Evolutionary conservation across 1,140 invertebrate genomes (phyloP), one percentile per base, ranked within the genome.

Genomic region (Fopius arisanus): DNA sequence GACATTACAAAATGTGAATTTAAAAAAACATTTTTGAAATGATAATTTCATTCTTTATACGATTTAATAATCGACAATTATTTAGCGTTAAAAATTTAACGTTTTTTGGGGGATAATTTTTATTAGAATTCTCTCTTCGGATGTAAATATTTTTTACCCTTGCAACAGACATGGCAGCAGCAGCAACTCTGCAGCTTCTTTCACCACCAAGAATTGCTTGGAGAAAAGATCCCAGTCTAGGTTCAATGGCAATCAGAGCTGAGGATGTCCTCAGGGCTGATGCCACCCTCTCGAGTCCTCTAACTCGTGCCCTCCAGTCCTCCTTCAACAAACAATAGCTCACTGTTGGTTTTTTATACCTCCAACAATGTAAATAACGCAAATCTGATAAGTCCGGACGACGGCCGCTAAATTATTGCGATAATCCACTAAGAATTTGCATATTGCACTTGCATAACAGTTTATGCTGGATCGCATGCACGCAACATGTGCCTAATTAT

Each of bases 181-280:
- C 88, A 33, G 88, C 90, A 7, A 92, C 90, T 72, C 90, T 89
- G 78, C 91, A 91, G 80, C 91, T 91, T 67, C 86, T 83, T 82
- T 91, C 90, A 77, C 90, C 88, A 23, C 91, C 82, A 3, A 91
- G 86, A 73, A 94, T 81, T 0, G 88, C 90, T 70, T 90, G 88
- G 48, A 94, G 86, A 69, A 94, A 89, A 66, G 91, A 89, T 70
- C 90, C 89, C 77, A 93, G 86, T 82, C 92, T 88, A 1, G 92
- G 90, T 76, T 90, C 88, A 23, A 94, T 84, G 66, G 85, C 77
- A 29, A 86, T 81, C 66, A 91, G 75, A 12, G 88, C 90, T 21
- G 86, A 84, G 1, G 90, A 86, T 43, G 86, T 84, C 67, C 88
- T 86, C n/a, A 92, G 74, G 26, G 88, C 86, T 3, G 86, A 81